A percentile compares a stretch with the other conserved stretches of the same genome.
These are phyloP conservation scores for Paraplagusia blochii DNA, from an alignment of 2,113 vertebrate genomes.

Conservation along the genomic window DNA sequence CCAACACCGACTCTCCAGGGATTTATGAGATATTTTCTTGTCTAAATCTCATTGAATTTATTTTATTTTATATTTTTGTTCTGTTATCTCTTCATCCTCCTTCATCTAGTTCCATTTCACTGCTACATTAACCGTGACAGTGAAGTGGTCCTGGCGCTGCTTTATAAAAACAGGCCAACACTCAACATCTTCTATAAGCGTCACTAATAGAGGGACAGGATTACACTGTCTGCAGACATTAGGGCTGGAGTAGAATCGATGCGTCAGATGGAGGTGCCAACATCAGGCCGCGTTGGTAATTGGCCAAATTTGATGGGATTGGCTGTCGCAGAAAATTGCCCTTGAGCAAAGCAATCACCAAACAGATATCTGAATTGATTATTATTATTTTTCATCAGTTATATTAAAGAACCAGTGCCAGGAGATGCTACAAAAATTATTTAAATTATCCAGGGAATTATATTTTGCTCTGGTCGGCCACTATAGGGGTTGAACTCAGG, in stretches of 20 bases:
- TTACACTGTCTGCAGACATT: constrained; percentile 89
- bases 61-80: neutral
- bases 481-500: no score
- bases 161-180: constrained; percentile 68
- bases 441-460: no score
- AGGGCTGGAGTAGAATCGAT: constrained; percentile 92
- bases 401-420: no score
- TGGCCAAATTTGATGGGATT: constrained; percentile 90
- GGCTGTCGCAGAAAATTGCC: neutral
- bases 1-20: no score
- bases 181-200: constrained; percentile 81
- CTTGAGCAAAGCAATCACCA: no score
- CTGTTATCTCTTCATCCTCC: constrained; percentile 11
- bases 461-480: no score
- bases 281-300: constrained; percentile 90
- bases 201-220: constrained; percentile 87
- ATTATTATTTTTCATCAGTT: no score
- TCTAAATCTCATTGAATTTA: no score
- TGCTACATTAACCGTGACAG: constrained; percentile 88
- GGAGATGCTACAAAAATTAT: no score
- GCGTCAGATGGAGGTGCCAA: constrained; percentile 83
- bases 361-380: no score
- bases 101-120: constrained; percentile 58
- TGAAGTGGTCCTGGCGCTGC: constrained; percentile 86
- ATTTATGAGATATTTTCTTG: no score